Base-by-base conservation (phyloP, 2,888 invertebrate species). In the Acleris holmiana region DNA sequence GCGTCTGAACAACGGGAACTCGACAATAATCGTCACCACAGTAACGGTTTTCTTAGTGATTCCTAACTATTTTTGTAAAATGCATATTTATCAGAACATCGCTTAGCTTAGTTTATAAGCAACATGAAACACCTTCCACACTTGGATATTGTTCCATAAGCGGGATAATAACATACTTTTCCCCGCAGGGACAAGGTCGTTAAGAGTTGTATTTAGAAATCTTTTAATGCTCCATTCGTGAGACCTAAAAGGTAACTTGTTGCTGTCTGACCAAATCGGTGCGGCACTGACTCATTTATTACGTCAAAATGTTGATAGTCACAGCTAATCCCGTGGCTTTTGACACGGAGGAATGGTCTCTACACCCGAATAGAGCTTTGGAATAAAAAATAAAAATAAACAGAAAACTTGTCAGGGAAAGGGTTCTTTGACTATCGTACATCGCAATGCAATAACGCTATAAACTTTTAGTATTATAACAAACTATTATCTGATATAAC, bases 231-330 rank as follows among this genome's bases (percentile, higher is more conserved):
- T 47, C 21, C 63, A 55, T 58, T 44, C 50, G 54, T 48, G 17
- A 25, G 17, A 29, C 68, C 66, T 67, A 72, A 73, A 79, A 69
- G 81, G 82, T 75, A 83, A 82, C 81, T 61, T 67, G 80, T 66
- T 72, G 71, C 67, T 46, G 74, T 69, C 69, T 68, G 71, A 69
- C 78, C 78, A 76, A 78, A 82, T 76, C 73, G 68, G 78, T 71
- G 58, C 41, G 51, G 68, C 66, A 50, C 70, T 76, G 77, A 77
- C 68, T 80, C 78, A 80, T 77, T 76, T 72, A 75, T 79, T 78
- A 74, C 75, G 71, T 75, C 76, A 72, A 61, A 67, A 64, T 62
- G 65, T 62, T 61, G 61, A 57, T 54, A 58, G 61, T 50, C 58
- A 54, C 40, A 18, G 53, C 44, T 44, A 40, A 55, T 55, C 55